Conservation (phyloP, 2,113 vertebrate genomes). For the Callorhinus ursinus region DNA sequence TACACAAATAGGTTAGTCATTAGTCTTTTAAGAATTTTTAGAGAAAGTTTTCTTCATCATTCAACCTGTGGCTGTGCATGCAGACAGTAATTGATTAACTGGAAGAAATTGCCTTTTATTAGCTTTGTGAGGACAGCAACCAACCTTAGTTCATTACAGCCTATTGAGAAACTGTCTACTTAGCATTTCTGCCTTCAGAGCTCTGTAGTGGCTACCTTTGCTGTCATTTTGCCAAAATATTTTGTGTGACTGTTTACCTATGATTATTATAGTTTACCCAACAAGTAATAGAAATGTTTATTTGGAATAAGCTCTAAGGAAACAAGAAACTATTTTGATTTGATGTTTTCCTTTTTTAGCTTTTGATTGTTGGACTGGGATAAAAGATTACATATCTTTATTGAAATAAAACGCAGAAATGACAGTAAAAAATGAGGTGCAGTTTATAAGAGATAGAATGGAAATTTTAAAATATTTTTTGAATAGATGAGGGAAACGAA, state of each 20-base stretch:
- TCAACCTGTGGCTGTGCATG: not conserved
- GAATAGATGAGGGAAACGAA: not conserved
- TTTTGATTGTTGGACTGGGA: not conserved
- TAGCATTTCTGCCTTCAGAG: not conserved
- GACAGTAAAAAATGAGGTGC: not conserved
- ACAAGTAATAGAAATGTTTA: not conserved
- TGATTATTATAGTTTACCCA: not conserved
- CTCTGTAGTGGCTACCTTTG: not conserved
- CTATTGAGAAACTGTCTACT: not conserved
- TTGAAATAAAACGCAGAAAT: not conserved
- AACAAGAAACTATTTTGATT: not conserved
- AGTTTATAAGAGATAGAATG: not conserved
- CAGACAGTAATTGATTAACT: not conserved
- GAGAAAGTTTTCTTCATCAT: not conserved
- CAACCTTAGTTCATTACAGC: not conserved
- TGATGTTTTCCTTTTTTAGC: not conserved
- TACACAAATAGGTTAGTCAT: not conserved
- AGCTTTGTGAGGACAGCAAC: not conserved
- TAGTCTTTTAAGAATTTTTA: slow-evolving; percentile 17
- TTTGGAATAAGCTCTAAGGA: not conserved
- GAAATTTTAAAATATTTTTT: not conserved
- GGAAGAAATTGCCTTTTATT: not conserved
- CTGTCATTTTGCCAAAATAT: not conserved
- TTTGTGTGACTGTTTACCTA: not conserved
- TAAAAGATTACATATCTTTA: not conserved